A percentile compares a stretch with the other conserved stretches of the same genome.
Conservation (phyloP, 2,113 vertebrate genomes). For the Phrynosoma platyrhinos region DNA sequence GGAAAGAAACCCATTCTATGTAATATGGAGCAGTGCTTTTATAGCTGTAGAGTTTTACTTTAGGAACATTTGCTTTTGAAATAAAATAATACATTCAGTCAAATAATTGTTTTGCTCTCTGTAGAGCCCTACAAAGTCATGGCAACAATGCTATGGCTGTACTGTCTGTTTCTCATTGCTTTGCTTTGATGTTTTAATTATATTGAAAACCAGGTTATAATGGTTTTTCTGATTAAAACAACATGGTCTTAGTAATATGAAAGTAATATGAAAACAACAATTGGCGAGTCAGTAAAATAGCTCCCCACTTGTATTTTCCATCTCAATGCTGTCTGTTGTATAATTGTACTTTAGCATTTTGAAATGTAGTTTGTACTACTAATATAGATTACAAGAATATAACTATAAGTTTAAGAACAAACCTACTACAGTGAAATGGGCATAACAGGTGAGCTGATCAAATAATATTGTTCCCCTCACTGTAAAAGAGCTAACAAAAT, state of each 20-base stretch:
- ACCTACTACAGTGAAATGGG: not conserved
- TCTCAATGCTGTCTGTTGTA: not conserved
- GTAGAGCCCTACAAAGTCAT: conserved; percentile 43
- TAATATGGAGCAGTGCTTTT: conserved; percentile 31
- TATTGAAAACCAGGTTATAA: conserved; percentile 66
- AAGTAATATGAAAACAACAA: conserved; percentile 53
- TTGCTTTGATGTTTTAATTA: conserved; percentile 63
- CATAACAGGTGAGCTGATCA: not conserved
- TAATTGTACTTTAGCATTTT: not conserved
- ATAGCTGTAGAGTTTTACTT: conserved; percentile 61
- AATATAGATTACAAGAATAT: not conserved
- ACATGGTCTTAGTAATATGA: conserved; percentile 59
- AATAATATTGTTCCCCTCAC: not conserved
- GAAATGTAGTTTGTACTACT: not conserved
- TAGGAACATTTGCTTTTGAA: conserved; percentile 69
- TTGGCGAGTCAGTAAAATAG: conserved; percentile 55
- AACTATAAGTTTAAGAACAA: not conserved
- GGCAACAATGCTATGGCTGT: conserved; percentile 41
- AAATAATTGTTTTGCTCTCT: conserved; percentile 58
- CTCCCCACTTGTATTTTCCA: conserved; percentile 7
- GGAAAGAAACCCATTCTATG: conserved; percentile 2
- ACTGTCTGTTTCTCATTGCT: conserved; percentile 68
- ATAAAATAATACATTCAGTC: conserved; percentile 56
- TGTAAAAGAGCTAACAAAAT: not conserved
- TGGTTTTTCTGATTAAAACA: conserved; percentile 62